Percentiles rank a stretch among this genome's conserved stretches.
Conservation (phyloP, 2,113 vertebrate genomes). For the Sander vitreus region DNA sequence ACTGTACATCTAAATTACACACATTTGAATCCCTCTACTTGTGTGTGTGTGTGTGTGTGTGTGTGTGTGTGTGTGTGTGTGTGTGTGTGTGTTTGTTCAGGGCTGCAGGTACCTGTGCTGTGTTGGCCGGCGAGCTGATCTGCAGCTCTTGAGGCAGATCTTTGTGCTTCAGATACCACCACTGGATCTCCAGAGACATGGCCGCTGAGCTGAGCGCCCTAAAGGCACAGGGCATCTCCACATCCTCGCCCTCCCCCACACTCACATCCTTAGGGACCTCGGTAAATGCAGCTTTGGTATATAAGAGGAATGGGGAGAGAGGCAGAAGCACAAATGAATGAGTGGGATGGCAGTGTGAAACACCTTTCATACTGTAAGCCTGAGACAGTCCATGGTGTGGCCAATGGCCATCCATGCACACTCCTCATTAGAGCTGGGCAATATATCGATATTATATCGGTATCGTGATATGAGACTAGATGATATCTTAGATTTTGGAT, state of each 20-base stretch:
- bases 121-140: conserved; percentile 87
- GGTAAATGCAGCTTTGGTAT: conserved; percentile 89
- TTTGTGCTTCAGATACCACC: conserved; percentile 95
- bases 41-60: too few species aligned
- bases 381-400: neutral
- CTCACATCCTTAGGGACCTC: conserved; percentile 97
- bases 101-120: conserved; percentile 87
- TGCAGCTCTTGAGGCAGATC: conserved; percentile 90
- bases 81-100: neutral
- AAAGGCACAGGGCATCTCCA: conserved; percentile 98
- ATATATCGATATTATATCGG: too few species aligned
- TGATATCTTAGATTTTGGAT: too few species aligned
- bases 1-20: too few species aligned
- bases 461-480: too few species aligned
- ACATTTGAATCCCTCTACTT: too few species aligned
- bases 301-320: conserved; percentile 31
- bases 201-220: conserved; percentile 90
- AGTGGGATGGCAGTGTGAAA: neutral
- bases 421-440: too few species aligned
- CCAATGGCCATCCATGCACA: neutral
- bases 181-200: conserved; percentile 96
- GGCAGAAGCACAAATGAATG: conserved; percentile 52
- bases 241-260: conserved; percentile 94
- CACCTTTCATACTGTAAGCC: neutral
- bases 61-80: too few species aligned